Evolutionary conservation across 2,888 invertebrate species (phyloP).

Genomic region (Cetonia aurata): DNA sequence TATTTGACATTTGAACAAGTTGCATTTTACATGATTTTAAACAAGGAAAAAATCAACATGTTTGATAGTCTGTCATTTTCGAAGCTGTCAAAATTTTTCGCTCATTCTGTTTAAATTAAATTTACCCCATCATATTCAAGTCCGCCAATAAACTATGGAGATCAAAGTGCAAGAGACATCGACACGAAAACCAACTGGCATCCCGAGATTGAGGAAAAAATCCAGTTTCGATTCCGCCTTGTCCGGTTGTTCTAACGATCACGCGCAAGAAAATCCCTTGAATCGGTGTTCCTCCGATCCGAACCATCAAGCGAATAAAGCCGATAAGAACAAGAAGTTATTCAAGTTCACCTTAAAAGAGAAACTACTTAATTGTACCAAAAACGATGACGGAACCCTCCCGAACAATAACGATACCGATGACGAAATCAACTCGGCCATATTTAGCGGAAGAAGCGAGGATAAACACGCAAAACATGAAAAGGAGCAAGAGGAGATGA

Average conservation of each 20-base stretch:
- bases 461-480: conserved; percentile 3
- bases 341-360: conserved; percentile 34
- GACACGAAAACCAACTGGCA: conserved; percentile 19
- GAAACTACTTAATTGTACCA: conserved; percentile 1
- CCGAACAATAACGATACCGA: conserved; percentile 19
- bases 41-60: conserved; percentile 2
- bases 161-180: neutral
- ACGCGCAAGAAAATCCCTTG: neutral
- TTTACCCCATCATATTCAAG: neutral
- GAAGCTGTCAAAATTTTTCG: conserved; percentile 42
- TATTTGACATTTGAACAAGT: neutral
- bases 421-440: conserved; percentile 26
- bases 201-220: conserved; percentile 36
- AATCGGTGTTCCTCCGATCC: conserved; percentile 22
- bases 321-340: conserved; percentile 32
- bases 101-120: neutral
- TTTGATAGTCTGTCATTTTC: conserved; percentile 15
- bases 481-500: neutral
- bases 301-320: conserved; percentile 1
- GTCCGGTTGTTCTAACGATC: conserved; percentile 10
- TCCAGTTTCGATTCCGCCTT: conserved; percentile 13
- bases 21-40: no score
- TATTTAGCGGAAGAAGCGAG: conserved; percentile 8
- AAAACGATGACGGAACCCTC: neutral
- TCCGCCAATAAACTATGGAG: conserved; percentile 4